A percentile compares a stretch with the other conserved stretches of the same genome.
Evolutionary conservation across 1,140 invertebrate species (phyloP).

Genomic region (Sycophila sp.): DNA sequence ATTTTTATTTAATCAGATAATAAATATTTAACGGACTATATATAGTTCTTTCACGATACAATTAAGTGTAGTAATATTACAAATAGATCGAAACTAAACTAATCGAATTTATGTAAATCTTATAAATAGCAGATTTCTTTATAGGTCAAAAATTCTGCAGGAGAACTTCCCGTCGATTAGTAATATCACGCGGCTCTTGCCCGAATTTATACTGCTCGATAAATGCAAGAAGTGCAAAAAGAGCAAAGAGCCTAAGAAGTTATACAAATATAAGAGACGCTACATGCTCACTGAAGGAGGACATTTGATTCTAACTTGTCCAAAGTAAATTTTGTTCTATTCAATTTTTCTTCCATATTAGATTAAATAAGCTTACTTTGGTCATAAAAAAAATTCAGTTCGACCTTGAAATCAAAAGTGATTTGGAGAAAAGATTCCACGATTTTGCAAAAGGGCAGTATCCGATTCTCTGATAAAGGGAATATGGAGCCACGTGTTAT

Average conservation of each 20-base stretch:
- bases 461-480: constrained; percentile 58
- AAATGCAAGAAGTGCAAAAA: constrained; percentile 60
- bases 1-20: too few species aligned
- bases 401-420: too few species aligned
- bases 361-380: neutral
- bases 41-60: too few species aligned
- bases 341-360: neutral
- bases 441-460: constrained; percentile 57
- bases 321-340: constrained; percentile 58
- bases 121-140: too few species aligned
- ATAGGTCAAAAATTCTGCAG: constrained; percentile 60
- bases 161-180: constrained; percentile 62
- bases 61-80: too few species aligned
- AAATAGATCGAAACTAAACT: too few species aligned
- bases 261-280: constrained; percentile 63
- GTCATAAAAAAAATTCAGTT: constrained; percentile 56
- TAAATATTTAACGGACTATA: constrained; percentile 5
- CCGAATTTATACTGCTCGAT: constrained; percentile 64
- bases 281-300: constrained; percentile 65
- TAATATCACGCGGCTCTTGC: constrained; percentile 61
- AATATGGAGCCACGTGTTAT: constrained; percentile 62
- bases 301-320: constrained; percentile 66
- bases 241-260: constrained; percentile 57
- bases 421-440: constrained; percentile 65
- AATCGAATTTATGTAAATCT: constrained; percentile 1